Base-by-base conservation (phyloP, 2,888 invertebrate species). In the Lithodes maja region DNA sequence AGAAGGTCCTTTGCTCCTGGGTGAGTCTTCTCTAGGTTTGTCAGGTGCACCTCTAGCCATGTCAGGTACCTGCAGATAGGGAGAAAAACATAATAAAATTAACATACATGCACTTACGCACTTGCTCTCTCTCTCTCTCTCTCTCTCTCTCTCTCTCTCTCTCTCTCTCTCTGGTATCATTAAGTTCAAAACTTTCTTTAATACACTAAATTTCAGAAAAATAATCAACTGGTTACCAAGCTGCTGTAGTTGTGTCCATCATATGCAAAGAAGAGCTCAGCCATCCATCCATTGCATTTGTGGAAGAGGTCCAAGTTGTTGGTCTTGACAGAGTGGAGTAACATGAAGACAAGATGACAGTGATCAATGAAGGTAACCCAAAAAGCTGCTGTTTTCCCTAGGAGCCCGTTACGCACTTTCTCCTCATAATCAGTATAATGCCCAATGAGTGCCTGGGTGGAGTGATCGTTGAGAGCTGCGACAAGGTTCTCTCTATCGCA, bases 221-320 rank as follows among this genome's bases (percentile, higher is more conserved):
- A n/a, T n/a, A n/a, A n/a, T n/a, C n/a, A n/a, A n/a, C n/a, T n/a
- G n/a, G n/a, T n/a, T n/a, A n/a, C n/a, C n/a, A n/a, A n/a, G n/a
- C n/a, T n/a, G n/a, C n/a, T n/a, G 53, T 79, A 53, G 79, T 79
- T 79, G 9, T 79, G 79, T 1, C 53, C 79, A 17, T 82, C 61
- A 69, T 17, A 83, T 83, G 83, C 71, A 52, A 83, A 69, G 71
- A 83, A 69, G 1, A 69, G 69, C 33, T 83, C 53, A n/a, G 83
- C 83, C 68, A 68, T 83, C 2, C 50, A 49, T 50, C 52, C 71
- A 12, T 71, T 71, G 49, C 83, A 69, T 15, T 83, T 71, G 52
- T 68, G 71, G 71, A 71, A 82, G 1, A 82, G 61, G 9, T 17
- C n/a, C 1, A 82, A 9, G 61, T 68, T 49, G 61, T 82, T 82